Base-by-base conservation (phyloP, 2,797 vertebrate genomes). In the Danio tinwini region DNA sequence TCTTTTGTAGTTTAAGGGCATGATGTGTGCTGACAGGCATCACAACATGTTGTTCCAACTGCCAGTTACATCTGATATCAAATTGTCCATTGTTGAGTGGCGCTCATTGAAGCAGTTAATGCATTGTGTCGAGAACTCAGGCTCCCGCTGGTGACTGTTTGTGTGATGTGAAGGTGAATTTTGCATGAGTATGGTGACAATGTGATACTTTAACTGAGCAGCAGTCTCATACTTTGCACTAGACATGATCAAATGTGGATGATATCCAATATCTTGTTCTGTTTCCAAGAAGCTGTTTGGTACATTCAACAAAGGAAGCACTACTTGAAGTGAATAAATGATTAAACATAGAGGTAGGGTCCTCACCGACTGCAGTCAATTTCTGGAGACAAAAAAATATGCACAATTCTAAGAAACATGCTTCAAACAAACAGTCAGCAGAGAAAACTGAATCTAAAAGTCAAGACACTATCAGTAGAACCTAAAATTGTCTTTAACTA, bases 31-130 rank as follows among this genome's bases (percentile, higher is more conserved):
- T 78, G 85, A 86, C 75, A 84, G 72, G 78, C 52, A 59, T 76
- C 76, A 70, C 53, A 80, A 67, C 76, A 72, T 21, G 78, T 82
- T 70, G 74, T 70, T 68, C 81, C 56, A 44, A 44, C 74, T 82
- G 84, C 83, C 87, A 86, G 76, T 85, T 83, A 87, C 63, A 74
- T 68, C 61, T 49, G 69, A 83, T 40, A 83, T 88, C 78, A 85
- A 65, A 63, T 59, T 69, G 39, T 76, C 65, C 80, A 86, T 73
- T 62, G 59, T 45, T 55, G 59, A 72, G 59, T 64, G 49, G 40
- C 0, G 49, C 40, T 63, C 69, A 2, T 29, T 78, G 67, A 70
- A 71, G 76, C 76, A 71, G 49, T n/a, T 78, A 70, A 78, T 71
- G 47, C 56, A 78, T n/a, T 53, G 47, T 45, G 37, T 71, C 37